phyloP scores from a whole-genome alignment of 2,113 vertebrate genomes.

The Halichoeres trimaculatus region DNA sequence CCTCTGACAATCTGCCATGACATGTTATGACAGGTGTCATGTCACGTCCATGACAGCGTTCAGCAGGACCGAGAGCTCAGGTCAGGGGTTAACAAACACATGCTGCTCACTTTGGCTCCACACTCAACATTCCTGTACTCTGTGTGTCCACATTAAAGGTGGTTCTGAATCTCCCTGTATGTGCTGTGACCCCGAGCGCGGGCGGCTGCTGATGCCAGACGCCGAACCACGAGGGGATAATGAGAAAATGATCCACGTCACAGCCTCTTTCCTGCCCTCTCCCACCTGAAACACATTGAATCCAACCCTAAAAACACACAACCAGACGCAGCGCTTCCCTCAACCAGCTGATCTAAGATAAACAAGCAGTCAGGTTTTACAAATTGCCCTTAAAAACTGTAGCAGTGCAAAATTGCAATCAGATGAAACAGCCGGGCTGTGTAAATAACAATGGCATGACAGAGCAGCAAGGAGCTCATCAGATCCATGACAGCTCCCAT shows the following conservation, averaged over 20 bases:
- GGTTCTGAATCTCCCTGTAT: conserved; percentile 44
- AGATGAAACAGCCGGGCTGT: conserved; percentile 66
- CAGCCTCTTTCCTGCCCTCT: conserved; percentile 48
- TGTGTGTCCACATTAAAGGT: conserved; percentile 5
- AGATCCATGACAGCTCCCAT: conserved; percentile 74
- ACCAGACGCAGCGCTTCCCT: conserved; percentile 51
- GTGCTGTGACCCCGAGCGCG: conserved; percentile 46
- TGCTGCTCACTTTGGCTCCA: conserved; percentile 67
- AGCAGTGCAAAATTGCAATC: conserved; percentile 78
- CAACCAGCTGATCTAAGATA: conserved; percentile 68
- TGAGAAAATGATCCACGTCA: conserved; percentile 76
- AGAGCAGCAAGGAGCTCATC: conserved; percentile 68
- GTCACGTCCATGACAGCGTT: conserved; percentile 67
- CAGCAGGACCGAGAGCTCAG: conserved; percentile 47
- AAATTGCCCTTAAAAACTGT: conserved; percentile 75
- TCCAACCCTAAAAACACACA: conserved; percentile 43
- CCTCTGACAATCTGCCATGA: conserved; percentile 62
- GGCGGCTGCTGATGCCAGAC: conserved; percentile 52
- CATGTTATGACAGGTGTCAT: conserved; percentile 81
- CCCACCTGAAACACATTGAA: conserved; percentile 77
- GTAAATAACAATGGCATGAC: conserved; percentile 74
- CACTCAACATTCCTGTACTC: conserved; percentile 52
- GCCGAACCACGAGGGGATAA: conserved; percentile 62
- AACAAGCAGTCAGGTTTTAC: conserved; percentile 72
- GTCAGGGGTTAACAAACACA: conserved; percentile 78